Percentiles rank a stretch among this genome's conserved stretches.
Evolutionary conservation across 2,888 invertebrate species (phyloP).

Genomic region (Molorchus minor): DNA sequence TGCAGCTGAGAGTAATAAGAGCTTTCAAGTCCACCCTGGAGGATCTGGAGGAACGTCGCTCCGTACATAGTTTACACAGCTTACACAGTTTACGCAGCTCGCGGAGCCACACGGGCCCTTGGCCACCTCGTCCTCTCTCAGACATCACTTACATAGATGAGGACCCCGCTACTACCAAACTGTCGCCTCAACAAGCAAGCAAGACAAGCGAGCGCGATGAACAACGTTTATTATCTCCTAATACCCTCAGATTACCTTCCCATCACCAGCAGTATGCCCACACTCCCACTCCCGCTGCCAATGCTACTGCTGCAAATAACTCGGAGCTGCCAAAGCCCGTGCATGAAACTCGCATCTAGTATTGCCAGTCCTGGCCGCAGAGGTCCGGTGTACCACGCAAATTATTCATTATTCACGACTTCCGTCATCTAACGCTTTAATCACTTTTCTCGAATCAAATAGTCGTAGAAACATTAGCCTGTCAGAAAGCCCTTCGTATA

Average conservation of each 20-base stretch:
- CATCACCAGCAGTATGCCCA: conserved; percentile 67
- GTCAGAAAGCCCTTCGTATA: no score
- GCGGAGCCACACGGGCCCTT: conserved; percentile 77
- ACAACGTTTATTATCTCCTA: conserved; percentile 61
- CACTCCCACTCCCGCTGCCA: conserved; percentile 65
- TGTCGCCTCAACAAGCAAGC: conserved; percentile 56
- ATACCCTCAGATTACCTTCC: conserved; percentile 65
- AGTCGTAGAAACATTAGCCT: no score
- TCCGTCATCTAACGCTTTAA: conserved; percentile 4
- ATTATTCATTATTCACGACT: conserved; percentile 15
- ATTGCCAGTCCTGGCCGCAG: conserved; percentile 58
- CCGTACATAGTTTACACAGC: conserved; percentile 96
- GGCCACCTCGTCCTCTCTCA: conserved; percentile 72
- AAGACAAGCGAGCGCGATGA: conserved; percentile 59
- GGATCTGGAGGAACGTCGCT: conserved; percentile 98
- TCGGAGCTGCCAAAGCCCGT: conserved; percentile 72
- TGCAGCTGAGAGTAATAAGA: conserved; percentile 99
- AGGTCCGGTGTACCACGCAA: conserved; percentile 56
- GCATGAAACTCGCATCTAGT: conserved; percentile 78
- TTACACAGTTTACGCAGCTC: conserved; percentile 85
- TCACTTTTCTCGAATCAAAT: conserved; percentile 12
- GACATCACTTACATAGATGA: conserved; percentile 79
- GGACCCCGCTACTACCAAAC: conserved; percentile 59
- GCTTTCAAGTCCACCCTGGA: conserved; percentile 99
- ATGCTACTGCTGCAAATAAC: conserved; percentile 66